Conservation (phyloP, 2,888 invertebrate genomes). For the Lamproptera curius region DNA sequence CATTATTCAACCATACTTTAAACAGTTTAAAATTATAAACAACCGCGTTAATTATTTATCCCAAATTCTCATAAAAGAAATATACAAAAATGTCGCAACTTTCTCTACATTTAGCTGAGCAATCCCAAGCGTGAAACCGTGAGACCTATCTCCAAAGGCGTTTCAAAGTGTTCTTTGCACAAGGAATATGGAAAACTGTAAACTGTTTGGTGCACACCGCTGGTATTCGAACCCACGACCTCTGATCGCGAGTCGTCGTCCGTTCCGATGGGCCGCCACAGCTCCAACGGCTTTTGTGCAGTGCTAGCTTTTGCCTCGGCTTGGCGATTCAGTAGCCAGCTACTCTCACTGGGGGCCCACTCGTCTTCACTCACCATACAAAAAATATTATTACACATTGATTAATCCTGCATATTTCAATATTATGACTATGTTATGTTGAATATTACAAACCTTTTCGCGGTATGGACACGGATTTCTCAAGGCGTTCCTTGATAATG, state of each 20-base stretch:
- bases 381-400: background rate
- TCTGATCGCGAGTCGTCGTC: background rate
- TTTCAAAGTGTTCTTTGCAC: background rate
- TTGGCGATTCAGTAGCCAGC: background rate
- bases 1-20: too few species aligned
- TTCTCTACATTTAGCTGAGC: too few species aligned
- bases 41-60: too few species aligned
- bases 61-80: too few species aligned
- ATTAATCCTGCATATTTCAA: background rate
- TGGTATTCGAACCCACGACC: background rate
- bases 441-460: constrained; percentile 51
- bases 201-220: background rate
- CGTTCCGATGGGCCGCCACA: background rate
- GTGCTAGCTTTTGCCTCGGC: background rate
- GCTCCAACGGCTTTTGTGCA: background rate
- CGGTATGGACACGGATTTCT: constrained; percentile 70
- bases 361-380: background rate
- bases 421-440: background rate
- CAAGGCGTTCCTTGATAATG: constrained; percentile 65
- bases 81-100: too few species aligned
- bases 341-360: background rate
- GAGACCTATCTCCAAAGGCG: background rate
- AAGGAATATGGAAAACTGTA: background rate
- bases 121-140: too few species aligned
- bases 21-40: too few species aligned